These are phyloP conservation scores for Pammene aurita DNA, from an alignment of 2,888 invertebrate genomes.

Conservation along the genomic window DNA sequence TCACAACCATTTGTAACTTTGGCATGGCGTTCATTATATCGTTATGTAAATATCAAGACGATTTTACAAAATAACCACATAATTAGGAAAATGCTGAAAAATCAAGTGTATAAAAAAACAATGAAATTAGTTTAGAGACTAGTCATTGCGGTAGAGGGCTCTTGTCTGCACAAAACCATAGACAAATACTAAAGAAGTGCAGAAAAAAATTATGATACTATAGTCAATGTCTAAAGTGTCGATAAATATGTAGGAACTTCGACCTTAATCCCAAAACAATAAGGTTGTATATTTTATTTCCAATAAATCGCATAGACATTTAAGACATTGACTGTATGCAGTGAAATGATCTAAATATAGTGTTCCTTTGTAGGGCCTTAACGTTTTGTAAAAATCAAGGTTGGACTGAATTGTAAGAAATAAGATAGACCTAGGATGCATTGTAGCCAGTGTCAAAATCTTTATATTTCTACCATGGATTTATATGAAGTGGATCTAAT, in stretches of 20 bases:
- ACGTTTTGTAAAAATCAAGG: constrained; percentile 12
- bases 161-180: neutral
- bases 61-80: neutral
- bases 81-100: neutral
- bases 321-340: too few species aligned
- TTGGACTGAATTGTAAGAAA: constrained; percentile 23
- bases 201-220: too few species aligned
- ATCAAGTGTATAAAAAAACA: neutral
- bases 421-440: constrained; percentile 17
- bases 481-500: too few species aligned
- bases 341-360: neutral
- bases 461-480: neutral
- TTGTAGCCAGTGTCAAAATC: constrained; percentile 7
- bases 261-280: too few species aligned
- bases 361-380: neutral
- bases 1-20: neutral
- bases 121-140: constrained; percentile 12
- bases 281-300: too few species aligned
- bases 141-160: constrained; percentile 20
- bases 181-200: neutral
- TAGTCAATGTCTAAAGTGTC: too few species aligned
- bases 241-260: too few species aligned
- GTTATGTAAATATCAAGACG: constrained; percentile 5
- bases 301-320: too few species aligned
- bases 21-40: neutral